phyloP scores from a whole-genome alignment of 2,113 vertebrate genomes.

The Scophthalmus maximus region DNA sequence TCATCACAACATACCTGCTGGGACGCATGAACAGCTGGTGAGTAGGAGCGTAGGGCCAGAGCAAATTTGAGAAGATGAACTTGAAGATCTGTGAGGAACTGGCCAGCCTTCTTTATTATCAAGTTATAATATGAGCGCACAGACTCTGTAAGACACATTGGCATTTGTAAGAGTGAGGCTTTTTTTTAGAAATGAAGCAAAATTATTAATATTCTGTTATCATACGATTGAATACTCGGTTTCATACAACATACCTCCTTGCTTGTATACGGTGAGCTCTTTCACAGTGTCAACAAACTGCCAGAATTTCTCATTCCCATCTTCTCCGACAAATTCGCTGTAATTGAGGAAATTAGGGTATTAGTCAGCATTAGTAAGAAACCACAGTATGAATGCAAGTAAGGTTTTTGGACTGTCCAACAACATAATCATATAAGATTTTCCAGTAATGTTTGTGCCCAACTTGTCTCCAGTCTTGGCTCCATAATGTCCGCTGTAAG shows the following conservation, averaged over 20 bases:
- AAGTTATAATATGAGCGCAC: conserved; percentile 93
- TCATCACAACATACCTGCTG: conserved; percentile 87
- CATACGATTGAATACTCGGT: not conserved
- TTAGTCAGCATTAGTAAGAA: conserved; percentile 11
- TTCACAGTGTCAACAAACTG: conserved; percentile 97
- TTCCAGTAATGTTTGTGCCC: not conserved
- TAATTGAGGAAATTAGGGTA: conserved; percentile 2
- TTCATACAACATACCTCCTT: conserved; percentile 86
- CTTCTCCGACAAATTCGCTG: conserved; percentile 97
- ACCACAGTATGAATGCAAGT: not conserved
- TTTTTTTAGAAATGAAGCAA: conserved; percentile 5
- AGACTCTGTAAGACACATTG: conserved; percentile 84
- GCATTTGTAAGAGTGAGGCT: not conserved
- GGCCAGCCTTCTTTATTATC: conserved; percentile 95
- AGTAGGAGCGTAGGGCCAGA: conserved; percentile 89
- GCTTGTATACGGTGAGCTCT: conserved; percentile 93
- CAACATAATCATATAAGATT: not conserved
- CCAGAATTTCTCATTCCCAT: conserved; percentile 97
- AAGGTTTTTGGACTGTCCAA: not conserved
- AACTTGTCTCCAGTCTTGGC: not conserved
- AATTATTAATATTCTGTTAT: not conserved
- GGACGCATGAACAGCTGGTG: conserved; percentile 91
- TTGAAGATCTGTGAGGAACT: conserved; percentile 93
- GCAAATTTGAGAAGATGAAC: conserved; percentile 91
- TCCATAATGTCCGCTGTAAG: not conserved